Conservation (phyloP, 2,888 invertebrate genomes). For the Ennomos quercinarius region DNA sequence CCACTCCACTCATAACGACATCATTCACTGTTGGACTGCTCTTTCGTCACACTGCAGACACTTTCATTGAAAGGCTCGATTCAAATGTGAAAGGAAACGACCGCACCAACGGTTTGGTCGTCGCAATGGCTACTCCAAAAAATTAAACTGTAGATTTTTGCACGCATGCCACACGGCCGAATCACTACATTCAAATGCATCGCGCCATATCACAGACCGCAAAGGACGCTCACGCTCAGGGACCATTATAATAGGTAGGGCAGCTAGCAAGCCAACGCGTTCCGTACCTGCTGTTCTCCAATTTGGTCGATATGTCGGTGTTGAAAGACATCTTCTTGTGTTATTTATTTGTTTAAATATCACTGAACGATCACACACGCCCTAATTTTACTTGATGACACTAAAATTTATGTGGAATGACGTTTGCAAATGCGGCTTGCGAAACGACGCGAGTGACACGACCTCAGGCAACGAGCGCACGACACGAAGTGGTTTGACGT, state of each 20-base stretch:
- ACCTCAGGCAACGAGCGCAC: slow-evolving; percentile 59
- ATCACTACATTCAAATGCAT: slow-evolving; percentile 49
- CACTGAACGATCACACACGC: slow-evolving; percentile 80
- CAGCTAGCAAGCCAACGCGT: slow-evolving; percentile 48
- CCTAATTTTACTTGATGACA: slow-evolving; percentile 67
- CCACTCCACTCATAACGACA: slow-evolving; percentile 25
- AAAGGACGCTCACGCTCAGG: slow-evolving; percentile 54
- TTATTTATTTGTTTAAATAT: slow-evolving; percentile 79
- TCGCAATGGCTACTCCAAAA: slow-evolving; percentile 32
- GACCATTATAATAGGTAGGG: slow-evolving; percentile 47
- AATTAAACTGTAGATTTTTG: slow-evolving; percentile 4
- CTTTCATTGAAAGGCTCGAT: slow-evolving; percentile 37
- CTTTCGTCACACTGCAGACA: slow-evolving; percentile 39
- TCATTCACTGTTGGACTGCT: slow-evolving; percentile 28
- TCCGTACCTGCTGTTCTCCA: slow-evolving; percentile 84
- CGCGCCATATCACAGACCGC: slow-evolving; percentile 44
- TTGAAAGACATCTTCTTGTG: slow-evolving; percentile 83
- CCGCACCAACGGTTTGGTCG: slow-evolving; percentile 35
- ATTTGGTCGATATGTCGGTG: slow-evolving; percentile 78
- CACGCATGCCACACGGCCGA: slow-evolving; percentile 31
- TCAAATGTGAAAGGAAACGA: slow-evolving; percentile 54
- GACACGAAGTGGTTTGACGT: slow-evolving; percentile 72
- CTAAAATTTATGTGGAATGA: slow-evolving; percentile 60
- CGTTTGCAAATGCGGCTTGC: slow-evolving; percentile 67
- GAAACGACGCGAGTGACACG: slow-evolving; percentile 67